Evolutionary conservation across 2,113 vertebrate species (phyloP).

Genomic region (Vulpes vulpes): DNA sequence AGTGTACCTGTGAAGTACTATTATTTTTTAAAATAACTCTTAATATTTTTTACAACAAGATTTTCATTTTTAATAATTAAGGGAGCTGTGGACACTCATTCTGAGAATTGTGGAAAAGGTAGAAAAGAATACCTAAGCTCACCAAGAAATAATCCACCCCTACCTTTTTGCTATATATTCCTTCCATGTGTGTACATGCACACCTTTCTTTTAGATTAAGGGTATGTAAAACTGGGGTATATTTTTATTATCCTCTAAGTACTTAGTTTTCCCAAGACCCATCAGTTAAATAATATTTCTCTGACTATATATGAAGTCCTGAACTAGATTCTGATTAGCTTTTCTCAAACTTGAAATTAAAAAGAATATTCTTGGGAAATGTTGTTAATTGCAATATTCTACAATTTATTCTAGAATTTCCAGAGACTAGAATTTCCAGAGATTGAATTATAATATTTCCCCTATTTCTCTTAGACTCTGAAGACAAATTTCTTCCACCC

Average conservation of each 20-base stretch:
- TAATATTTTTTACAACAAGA: neutral
- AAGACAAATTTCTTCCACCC: neutral
- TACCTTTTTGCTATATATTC: neutral
- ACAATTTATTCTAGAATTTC: neutral
- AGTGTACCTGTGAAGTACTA: neutral
- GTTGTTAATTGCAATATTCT: neutral
- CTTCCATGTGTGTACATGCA: neutral
- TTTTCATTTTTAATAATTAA: neutral
- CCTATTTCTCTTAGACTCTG: neutral
- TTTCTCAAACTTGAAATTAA: neutral
- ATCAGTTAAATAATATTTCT: neutral
- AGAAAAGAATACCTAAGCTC: neutral
- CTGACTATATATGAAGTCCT: neutral
- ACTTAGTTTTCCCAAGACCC: neutral
- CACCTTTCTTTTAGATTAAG: neutral
- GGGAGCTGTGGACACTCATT: neutral
- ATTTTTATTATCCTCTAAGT: neutral
- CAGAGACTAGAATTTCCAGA: neutral
- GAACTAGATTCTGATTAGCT: constrained; percentile 17
- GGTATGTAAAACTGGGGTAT: neutral
- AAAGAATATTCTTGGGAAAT: constrained; percentile 12
- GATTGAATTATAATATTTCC: neutral
- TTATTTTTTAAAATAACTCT: neutral
- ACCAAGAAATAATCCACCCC: neutral
- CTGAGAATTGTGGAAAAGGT: neutral